Percentiles rank a stretch among this genome's conserved stretches.
Conservation (phyloP, 37 sponge, comb jelly and placozoan genomes). For the Ianthella basta region DNA sequence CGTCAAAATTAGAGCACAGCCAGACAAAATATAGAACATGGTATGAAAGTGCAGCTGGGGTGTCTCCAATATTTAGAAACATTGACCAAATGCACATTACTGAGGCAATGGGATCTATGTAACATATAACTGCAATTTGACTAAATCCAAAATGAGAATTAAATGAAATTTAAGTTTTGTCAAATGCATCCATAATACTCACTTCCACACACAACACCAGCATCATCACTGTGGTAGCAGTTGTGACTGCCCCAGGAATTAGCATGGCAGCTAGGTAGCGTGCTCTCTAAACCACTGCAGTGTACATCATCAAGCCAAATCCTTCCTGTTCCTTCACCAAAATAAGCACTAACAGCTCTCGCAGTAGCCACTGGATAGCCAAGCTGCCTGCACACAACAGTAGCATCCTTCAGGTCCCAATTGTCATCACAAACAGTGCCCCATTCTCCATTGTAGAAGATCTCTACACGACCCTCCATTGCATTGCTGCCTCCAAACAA, state of each 20-base stretch:
- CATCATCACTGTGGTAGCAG: constrained; percentile 55
- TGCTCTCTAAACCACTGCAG: constrained; percentile 35
- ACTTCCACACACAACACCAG: background rate
- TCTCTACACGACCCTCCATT: background rate
- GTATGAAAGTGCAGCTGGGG: too few species aligned
- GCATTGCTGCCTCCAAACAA: too few species aligned
- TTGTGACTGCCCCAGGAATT: constrained; percentile 20
- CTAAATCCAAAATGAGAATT: too few species aligned
- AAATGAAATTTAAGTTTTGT: too few species aligned
- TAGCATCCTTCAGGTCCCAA: constrained; percentile 1
- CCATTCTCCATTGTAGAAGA: background rate
- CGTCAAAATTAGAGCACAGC: too few species aligned
- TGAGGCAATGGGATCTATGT: too few species aligned
- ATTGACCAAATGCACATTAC: too few species aligned
- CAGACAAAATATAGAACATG: too few species aligned
- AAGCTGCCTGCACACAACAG: constrained; percentile 37
- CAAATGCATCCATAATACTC: background rate
- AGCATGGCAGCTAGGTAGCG: constrained; percentile 26
- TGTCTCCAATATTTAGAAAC: too few species aligned
- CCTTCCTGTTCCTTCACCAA: constrained; percentile 41
- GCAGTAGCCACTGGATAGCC: background rate
- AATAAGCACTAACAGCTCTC: background rate
- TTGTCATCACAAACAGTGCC: constrained; percentile 1
- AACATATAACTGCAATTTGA: too few species aligned
- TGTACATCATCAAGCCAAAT: constrained; percentile 38